Base-by-base conservation (phyloP, 1,140 invertebrate species). In the Zaprionus inermis region DNA sequence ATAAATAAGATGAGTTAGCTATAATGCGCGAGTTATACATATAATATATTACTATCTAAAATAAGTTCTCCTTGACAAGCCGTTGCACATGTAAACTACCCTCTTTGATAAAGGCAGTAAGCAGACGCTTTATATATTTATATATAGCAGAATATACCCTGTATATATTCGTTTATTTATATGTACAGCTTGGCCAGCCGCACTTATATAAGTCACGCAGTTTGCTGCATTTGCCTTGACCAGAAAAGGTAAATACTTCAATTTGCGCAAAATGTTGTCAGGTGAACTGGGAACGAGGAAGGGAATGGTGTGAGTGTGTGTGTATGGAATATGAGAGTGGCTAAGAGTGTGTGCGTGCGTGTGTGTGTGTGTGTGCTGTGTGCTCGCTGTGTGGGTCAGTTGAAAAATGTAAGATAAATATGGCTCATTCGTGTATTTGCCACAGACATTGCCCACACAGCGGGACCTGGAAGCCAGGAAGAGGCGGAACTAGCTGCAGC, bases 161-260 rank as follows among this genome's bases (percentile, higher is more conserved):
- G 4, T 10, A 10, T 22, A 51, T 51, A n/a, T 30, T 18, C 14
- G 2, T 22, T 2, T 51, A 30, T 30, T n/a, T 14, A 4, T 32
- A 34, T 55, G 18, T 57, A 22, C 22, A 44, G 30, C 7, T 32
- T 32, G 5, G 3, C 1, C 24, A 28, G 24, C 24, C 24, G 24
- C 30, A 7, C 30, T 32, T 55, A n/a, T 52, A 28, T 46, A 9
- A 55, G 34, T n/a, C 44, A 34, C 54, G 22, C 73, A 77, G 58
- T 32, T 55, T 63, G 68, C 55, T 60, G 60, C 68, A 71, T 60
- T 72, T 81, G 59, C 64, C 79, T 78, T 67, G 56, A 81, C 76
- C 80, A 78, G 82, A 79, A 79, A 74, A 76, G 68, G 83, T 85
- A 88, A 85, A 85, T 85, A 88, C 83, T 85, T 85, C 76, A 85